Percentiles rank a stretch among this genome's conserved stretches.
Evolutionary conservation across 2,113 vertebrate genomes (phyloP).

Genomic region (Pyxicephalus adspersus): DNA sequence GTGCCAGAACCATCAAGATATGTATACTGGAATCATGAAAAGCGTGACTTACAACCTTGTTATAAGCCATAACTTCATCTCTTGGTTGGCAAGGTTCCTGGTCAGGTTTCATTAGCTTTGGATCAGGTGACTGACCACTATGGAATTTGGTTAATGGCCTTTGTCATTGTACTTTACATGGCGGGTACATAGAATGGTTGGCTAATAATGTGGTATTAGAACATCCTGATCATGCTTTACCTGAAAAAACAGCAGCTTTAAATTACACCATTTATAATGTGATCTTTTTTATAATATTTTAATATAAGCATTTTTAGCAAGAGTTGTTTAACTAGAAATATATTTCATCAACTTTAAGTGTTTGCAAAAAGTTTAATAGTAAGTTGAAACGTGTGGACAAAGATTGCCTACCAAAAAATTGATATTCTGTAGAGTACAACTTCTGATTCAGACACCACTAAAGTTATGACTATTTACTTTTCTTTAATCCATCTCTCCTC

Average conservation of each 20-base stretch:
- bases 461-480: no score
- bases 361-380: no score
- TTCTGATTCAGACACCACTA: no score
- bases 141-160: conserved; percentile 1
- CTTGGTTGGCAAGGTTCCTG: background rate
- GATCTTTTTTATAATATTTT: no score
- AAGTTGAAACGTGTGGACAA: no score
- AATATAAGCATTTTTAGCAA: no score
- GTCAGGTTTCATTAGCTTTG: background rate
- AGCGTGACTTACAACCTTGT: background rate
- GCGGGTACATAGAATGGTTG: background rate
- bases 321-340: no score
- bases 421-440: no score
- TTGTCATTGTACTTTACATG: background rate
- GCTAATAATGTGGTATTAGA: background rate
- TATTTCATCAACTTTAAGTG: no score
- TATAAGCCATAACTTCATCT: background rate
- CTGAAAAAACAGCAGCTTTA: background rate
- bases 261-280: background rate
- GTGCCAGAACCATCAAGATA: background rate
- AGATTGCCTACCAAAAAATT: no score
- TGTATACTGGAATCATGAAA: background rate
- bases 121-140: background rate
- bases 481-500: no score
- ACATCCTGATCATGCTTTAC: background rate